Evolutionary conservation across 2,888 invertebrate genomes (phyloP), one percentile per base, ranked within the genome.

Genomic region (Electrophaes corylata): DNA sequence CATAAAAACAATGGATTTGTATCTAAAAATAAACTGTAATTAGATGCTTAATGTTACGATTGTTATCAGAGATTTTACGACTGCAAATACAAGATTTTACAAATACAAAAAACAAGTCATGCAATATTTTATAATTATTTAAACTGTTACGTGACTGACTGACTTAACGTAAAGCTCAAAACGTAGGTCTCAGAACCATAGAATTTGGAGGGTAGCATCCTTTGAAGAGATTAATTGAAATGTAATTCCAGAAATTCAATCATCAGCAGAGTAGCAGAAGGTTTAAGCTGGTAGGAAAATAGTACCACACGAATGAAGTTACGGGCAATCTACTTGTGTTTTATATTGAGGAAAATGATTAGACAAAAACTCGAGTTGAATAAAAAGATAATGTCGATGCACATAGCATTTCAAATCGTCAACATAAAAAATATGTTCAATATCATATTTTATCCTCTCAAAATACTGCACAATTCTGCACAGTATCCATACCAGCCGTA

Each of bases 341-440:
- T 40, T 19, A 18, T 8, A 40, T 50, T 29, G 49, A 41, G 40
- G 29, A 40, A 19, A 40, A 49, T 49, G 18, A 40, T 20, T 19
- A n/a, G 18, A 19, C 19, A 18, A 4, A 33, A 33, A 33, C 20
- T 12, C 12, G 10, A 18, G 18, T 20, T 19, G 19, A 6, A 23
- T 23, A 41, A 41, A 41, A 41, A 37, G 37, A 16, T 16, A 37
- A 37, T 16, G 16, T 10, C 37, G 16, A 37, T 37, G 37, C 16
- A 37, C 6, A 16, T 37, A 4, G 40, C 19, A 19, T n/a, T 40
- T 19, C 11, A 8, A 19, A 37, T 16, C n/a, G n/a, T 33, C 33
- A 12, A 4, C 2, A 33, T 12, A 33, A 33, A 33, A 33, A 33
- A 29, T 29, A 29, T 29, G 33, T 3, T 5, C 2, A 33, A n/a